These are phyloP conservation scores for Eupelmus urozonus DNA, from an alignment of 2,888 invertebrate genomes.

Conservation along the genomic window DNA sequence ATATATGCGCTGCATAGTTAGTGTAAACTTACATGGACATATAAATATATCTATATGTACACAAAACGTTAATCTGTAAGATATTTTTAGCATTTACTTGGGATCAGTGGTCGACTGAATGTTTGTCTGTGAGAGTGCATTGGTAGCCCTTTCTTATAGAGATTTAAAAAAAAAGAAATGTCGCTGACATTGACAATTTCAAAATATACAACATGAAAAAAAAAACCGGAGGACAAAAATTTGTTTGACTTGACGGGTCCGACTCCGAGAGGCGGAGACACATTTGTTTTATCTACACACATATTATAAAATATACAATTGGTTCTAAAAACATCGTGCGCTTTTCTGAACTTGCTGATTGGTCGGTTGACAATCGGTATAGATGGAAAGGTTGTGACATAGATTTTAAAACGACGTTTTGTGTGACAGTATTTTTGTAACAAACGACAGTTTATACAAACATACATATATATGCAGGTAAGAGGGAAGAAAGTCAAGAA, in stretches of 20 bases:
- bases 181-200: constrained; percentile 31
- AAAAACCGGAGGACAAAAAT: constrained; percentile 4
- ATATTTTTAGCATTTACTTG: constrained; percentile 41
- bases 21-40: constrained; percentile 49
- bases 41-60: constrained; percentile 24
- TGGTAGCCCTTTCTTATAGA: constrained; percentile 67
- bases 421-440: constrained; percentile 10
- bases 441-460: constrained; percentile 21
- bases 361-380: constrained; percentile 15
- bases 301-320: constrained; percentile 36
- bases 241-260: constrained; percentile 22
- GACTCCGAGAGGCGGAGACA: constrained; percentile 35
- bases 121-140: constrained; percentile 78
- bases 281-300: constrained; percentile 34
- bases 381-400: constrained; percentile 21
- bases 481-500: background rate
- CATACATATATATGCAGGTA: constrained; percentile 36
- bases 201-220: constrained; percentile 32
- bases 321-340: constrained; percentile 18
- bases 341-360: constrained; percentile 30
- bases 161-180: constrained; percentile 29
- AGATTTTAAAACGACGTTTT: constrained; percentile 15
- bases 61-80: constrained; percentile 43
- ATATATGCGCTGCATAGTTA: constrained; percentile 1
- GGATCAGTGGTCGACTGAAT: constrained; percentile 74